phyloP scores from a whole-genome alignment of 2,113 vertebrate species.

The Rhinolophus sinicus region DNA sequence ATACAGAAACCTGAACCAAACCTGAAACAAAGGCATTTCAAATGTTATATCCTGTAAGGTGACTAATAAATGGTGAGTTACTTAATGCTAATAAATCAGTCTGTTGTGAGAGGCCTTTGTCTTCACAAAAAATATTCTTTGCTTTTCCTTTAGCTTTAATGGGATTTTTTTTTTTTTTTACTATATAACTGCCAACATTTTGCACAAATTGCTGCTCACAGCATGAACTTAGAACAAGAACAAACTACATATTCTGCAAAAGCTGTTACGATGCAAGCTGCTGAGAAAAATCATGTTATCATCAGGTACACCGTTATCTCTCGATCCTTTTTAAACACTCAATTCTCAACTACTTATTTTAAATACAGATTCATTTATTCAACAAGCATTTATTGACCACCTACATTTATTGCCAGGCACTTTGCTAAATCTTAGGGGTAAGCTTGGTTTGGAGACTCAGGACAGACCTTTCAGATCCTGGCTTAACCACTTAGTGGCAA shows the following conservation, averaged over 20 bases:
- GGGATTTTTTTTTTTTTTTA: neutral
- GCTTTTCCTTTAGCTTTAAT: conserved; percentile 19
- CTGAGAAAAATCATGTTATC: neutral
- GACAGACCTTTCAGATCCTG: neutral
- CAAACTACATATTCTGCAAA: conserved; percentile 31
- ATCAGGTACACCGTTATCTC: neutral
- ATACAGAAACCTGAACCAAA: neutral
- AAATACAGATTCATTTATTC: conserved; percentile 15
- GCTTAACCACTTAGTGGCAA: neutral
- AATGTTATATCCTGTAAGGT: neutral
- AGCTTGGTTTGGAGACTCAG: neutral
- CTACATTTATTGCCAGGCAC: neutral
- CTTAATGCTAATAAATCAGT: neutral
- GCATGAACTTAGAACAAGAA: conserved; percentile 1
- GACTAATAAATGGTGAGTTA: neutral
- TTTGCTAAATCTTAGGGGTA: neutral
- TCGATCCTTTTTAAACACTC: neutral
- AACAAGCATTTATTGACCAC: neutral
- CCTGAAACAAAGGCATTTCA: neutral
- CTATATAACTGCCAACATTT: neutral
- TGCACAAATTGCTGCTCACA: conserved; percentile 11
- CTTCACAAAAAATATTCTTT: conserved; percentile 1
- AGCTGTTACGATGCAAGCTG: neutral
- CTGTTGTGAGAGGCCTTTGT: neutral
- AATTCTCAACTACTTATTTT: neutral